phyloP scores from a whole-genome alignment of 2,888 invertebrate genomes.

The Eubasilissa splendida region DNA sequence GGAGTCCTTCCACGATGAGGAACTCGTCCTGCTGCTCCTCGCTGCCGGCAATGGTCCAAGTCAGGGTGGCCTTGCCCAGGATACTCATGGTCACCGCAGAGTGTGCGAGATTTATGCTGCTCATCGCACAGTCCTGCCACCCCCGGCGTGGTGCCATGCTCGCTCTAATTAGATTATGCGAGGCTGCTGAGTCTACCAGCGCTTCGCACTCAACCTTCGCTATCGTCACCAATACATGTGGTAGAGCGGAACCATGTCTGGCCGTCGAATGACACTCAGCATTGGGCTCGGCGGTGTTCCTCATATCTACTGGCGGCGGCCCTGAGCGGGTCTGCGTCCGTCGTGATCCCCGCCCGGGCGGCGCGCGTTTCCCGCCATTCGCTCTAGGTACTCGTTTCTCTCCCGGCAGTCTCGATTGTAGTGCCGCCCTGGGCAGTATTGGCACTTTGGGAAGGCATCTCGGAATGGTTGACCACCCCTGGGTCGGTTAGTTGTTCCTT shows the following conservation, averaged over 20 bases:
- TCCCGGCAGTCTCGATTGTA: background rate
- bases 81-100: background rate
- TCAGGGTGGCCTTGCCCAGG: background rate
- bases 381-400: background rate
- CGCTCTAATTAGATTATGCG: background rate
- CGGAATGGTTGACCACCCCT: too few relatives aligned
- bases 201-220: background rate
- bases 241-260: background rate
- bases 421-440: background rate
- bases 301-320: background rate
- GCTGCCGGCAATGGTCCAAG: background rate
- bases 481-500: too few relatives aligned
- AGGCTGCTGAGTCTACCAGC: background rate
- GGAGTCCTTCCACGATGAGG: background rate
- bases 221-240: background rate
- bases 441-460: background rate
- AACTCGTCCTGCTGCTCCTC: background rate
- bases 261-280: background rate
- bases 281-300: too few relatives aligned
- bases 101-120: background rate
- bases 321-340: background rate
- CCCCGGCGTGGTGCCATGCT: background rate
- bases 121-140: too few relatives aligned
- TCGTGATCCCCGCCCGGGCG: background rate
- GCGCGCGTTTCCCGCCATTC: background rate